Evolutionary conservation across 2,113 vertebrate genomes (phyloP), one percentile per base, ranked within the genome.

Genomic region (Larimichthys polyactis): DNA sequence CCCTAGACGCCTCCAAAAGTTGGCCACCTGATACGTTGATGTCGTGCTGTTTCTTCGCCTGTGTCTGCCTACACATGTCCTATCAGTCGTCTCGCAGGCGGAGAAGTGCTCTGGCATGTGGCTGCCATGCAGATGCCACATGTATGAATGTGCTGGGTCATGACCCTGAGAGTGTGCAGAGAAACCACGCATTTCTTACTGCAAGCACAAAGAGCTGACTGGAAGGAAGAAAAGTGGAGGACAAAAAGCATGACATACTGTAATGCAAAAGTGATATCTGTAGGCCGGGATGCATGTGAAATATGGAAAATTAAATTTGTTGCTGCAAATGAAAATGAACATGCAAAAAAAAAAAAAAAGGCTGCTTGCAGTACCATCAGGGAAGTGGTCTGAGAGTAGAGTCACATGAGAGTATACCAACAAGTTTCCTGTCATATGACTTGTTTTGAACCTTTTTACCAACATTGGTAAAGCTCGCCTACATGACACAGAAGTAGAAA

Each of bases 41-140:
- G 48, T 71, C 48, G 44, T 40, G 79, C 58, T 58, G 62, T 79
- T 69, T 86, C 68, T 60, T 65, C 2, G n/a, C 24, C 40, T 4
- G 19, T 43, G 58, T 91, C 74, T 83, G 70, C 75, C 58, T 71
- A 59, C 63, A 75, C 68, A 91, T 72, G 27, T 48, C 20, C 20
- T 74, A 19, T 32, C 7, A 19, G 82, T 73, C 60, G 32, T 71
- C 82, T 85, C 40, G 48, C 54, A 67, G 77, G 58, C 27, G 9
- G 44, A 54, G 40, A 12, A 24, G 64, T 27, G 54, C 59, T 70
- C 68, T 82, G 87, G 84, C 80, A 91, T 85, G 84, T 19, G 7
- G 67, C 62, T 24, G 49, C 43, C 36, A 51, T 75, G 76, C 86
- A 83, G 54, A 78, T 80, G 71, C 81, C 85, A 86, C 78, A 87